These are phyloP conservation scores for Patella caerulea DNA, from an alignment of 2,888 invertebrate genomes.

Conservation along the genomic window DNA sequence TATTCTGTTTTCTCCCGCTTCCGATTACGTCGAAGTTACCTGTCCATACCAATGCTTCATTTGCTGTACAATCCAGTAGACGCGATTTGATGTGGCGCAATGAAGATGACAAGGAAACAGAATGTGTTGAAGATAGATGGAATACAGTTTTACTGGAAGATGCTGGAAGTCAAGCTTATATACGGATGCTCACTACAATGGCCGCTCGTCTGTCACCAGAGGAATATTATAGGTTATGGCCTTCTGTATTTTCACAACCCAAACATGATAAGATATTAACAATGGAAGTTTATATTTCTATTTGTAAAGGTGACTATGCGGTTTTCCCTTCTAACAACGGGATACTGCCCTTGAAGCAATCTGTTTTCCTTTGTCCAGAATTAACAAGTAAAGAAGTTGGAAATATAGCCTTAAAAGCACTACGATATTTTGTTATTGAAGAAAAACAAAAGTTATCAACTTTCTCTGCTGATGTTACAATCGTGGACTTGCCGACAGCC, in stretches of 20 bases:
- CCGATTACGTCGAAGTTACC: constrained; percentile 54
- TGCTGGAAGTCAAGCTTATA: constrained; percentile 43
- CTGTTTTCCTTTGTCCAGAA: constrained; percentile 39
- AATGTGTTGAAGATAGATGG: constrained; percentile 40
- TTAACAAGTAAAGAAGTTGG: constrained; percentile 17
- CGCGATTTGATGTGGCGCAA: constrained; percentile 45
- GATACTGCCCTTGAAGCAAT: constrained; percentile 34
- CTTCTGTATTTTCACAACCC: not conserved
- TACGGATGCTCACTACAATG: constrained; percentile 41
- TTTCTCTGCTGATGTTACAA: not conserved
- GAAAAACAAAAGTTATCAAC: not conserved
- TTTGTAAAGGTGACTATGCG: constrained; percentile 8
- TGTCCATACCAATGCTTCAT: constrained; percentile 65
- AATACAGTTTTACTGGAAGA: constrained; percentile 48
- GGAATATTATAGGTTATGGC: constrained; percentile 25
- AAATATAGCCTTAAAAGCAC: constrained; percentile 27
- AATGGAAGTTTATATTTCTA: not conserved
- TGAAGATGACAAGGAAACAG: constrained; percentile 50
- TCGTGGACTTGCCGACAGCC: constrained; percentile 24
- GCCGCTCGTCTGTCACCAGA: not conserved
- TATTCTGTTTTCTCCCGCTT: constrained; percentile 66
- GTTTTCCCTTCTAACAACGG: constrained; percentile 25
- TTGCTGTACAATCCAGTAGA: constrained; percentile 58
- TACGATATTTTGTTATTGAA: constrained; percentile 1
- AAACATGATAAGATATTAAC: constrained; percentile 2